Percentiles rank a stretch among this genome's conserved stretches.
These are phyloP conservation scores for Cephalotes varians DNA, from an alignment of 2,888 invertebrate species.

Conservation along the genomic window DNA sequence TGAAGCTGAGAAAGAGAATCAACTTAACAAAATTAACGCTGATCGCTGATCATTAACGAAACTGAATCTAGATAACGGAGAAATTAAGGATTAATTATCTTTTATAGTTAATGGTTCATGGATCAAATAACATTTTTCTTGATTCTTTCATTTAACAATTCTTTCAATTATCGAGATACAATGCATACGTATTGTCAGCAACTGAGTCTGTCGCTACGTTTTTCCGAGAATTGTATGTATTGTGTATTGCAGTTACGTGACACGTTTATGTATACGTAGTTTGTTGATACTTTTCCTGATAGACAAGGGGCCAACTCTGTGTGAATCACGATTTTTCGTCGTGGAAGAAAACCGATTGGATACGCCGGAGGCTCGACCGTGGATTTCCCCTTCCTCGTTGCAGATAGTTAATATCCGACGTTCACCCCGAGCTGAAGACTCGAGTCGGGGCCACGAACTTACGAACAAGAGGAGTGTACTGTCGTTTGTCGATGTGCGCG, in stretches of 20 bases:
- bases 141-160: background rate
- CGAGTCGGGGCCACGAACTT: conserved; percentile 26
- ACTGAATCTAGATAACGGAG: background rate
- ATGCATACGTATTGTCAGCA: too few species aligned
- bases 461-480: conserved; percentile 34
- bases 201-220: background rate
- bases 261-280: background rate
- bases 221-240: background rate
- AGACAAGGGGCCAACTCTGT: conserved; percentile 27
- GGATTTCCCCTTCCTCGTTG: conserved; percentile 40
- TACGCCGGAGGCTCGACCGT: conserved; percentile 64
- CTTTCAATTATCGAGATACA: background rate
- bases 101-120: background rate
- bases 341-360: conserved; percentile 66
- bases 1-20: background rate
- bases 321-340: conserved; percentile 66
- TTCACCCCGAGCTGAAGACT: conserved; percentile 56
- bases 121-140: background rate
- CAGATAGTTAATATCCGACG: conserved; percentile 56
- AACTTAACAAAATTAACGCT: background rate
- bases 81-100: background rate
- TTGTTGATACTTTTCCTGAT: conserved; percentile 11
- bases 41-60: background rate
- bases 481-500: conserved; percentile 23
- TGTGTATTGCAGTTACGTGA: background rate